Conservation (phyloP, 2,888 invertebrate genomes). For the Drosophila meridionalis region DNA sequence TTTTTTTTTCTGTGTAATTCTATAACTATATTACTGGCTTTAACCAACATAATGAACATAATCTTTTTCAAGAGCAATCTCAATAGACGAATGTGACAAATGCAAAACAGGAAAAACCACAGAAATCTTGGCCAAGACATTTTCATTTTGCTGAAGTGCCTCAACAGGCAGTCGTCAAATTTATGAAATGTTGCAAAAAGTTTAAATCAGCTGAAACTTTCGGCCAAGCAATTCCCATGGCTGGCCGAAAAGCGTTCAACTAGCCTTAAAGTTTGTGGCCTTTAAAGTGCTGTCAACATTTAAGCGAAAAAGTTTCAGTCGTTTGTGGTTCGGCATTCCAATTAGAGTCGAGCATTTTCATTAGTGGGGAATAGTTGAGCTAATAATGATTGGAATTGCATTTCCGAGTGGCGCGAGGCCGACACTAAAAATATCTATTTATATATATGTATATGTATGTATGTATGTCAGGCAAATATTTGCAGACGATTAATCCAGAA, state of each 20-base stretch:
- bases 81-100: slow-evolving; percentile 3
- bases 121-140: neutral
- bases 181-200: slow-evolving; percentile 58
- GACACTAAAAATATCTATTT: slow-evolving; percentile 21
- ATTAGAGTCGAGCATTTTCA: slow-evolving; percentile 2
- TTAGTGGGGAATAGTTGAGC: neutral
- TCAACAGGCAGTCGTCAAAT: slow-evolving; percentile 22
- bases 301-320: slow-evolving; percentile 9
- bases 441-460: neutral
- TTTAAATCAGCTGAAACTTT: slow-evolving; percentile 44
- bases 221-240: slow-evolving; percentile 20
- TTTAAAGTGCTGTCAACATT: slow-evolving; percentile 19
- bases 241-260: neutral
- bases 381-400: slow-evolving; percentile 21
- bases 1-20: neutral
- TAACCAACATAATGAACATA: neutral
- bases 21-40: neutral
- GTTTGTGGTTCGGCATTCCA: neutral
- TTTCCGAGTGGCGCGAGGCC: slow-evolving; percentile 12
- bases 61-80: neutral
- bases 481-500: slow-evolving; percentile 46
- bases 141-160: neutral
- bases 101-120: slow-evolving; percentile 3
- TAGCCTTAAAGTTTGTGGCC: slow-evolving; percentile 18
- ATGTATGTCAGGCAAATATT: slow-evolving; percentile 58